Evolutionary conservation across 2,113 vertebrate species (phyloP), one percentile per base, ranked within the genome.

Genomic region (Hemicordylus capensis): DNA sequence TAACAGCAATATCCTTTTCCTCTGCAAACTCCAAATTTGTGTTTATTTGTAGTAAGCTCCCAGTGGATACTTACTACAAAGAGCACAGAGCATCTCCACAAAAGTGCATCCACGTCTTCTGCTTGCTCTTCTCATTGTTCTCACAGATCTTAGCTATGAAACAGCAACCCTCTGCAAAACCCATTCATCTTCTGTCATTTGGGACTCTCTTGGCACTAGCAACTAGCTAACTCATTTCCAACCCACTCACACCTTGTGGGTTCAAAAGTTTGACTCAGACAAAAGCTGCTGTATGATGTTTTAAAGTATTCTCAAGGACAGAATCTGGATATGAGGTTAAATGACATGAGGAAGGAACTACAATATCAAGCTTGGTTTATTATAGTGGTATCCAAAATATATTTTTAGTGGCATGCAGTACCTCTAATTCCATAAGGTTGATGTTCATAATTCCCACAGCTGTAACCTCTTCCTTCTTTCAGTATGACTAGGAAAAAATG

Each of bases 211-310:
- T 1, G 89, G 70, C 80, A 42, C 14, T 22, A 46, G 24, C 3
- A 14, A 31, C 54, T 67, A 22, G 78, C 72, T 48, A 51, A 24
- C 20, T 44, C 39, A 76, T 76, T 82, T 76, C 42, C 42, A 70
- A 12, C 64, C 44, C 74, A 78, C 63, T 51, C 86, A 89, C 79
- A 83, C 72, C 0, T 70, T 77, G 64, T 0, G 48, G 76, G 88
- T 75, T 87, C 82, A 63, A 74, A 91, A 90, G 84, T 85, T 80
- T 88, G 28, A 42, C 80, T 94, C 89, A 86, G 91, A 89, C 89
- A 59, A 54, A 26, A 46, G 8, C 31, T 37, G 1, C 48, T 77
- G 26, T 66, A 84, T 59, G 63, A 28, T 58, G 64, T 44, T 84
- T 69, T 51, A 1, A 26, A 20, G 0, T 4, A 22, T 3, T 2